Percentiles rank a stretch among this genome's conserved stretches.
Conservation (phyloP, 1,140 invertebrate species). For the Apis mellifera region DNA sequence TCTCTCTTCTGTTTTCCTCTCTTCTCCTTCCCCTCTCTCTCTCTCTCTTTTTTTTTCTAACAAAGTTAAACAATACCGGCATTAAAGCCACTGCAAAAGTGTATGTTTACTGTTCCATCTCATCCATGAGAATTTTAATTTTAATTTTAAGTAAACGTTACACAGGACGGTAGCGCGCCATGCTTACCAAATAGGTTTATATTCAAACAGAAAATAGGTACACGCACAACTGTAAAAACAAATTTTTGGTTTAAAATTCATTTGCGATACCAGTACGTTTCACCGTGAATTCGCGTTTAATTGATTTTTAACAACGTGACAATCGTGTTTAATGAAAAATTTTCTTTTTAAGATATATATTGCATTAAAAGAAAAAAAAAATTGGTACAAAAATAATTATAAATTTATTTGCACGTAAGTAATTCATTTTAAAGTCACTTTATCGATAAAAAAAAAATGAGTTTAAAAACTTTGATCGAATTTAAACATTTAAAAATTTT, state of each 20-base stretch:
- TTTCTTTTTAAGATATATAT: too few relatives aligned
- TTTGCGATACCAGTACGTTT: neutral
- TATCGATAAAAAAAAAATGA: too few relatives aligned
- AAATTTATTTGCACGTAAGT: too few relatives aligned
- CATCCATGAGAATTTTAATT: constrained; percentile 19
- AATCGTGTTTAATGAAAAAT: too few relatives aligned
- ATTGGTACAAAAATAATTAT: too few relatives aligned
- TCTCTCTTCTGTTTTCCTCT: neutral
- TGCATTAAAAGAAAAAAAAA: too few relatives aligned
- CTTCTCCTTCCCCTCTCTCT: neutral
- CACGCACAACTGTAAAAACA: neutral
- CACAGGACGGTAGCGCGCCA: neutral
- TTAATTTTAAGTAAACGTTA: constrained; percentile 26
- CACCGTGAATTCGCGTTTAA: neutral
- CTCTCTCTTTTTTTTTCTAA: neutral
- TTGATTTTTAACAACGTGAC: neutral
- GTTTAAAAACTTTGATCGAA: too few relatives aligned
- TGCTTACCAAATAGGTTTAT: neutral
- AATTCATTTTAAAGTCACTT: too few relatives aligned
- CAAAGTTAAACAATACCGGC: constrained; percentile 1
- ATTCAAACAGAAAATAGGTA: neutral
- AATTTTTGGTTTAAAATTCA: neutral
- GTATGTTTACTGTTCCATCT: constrained; percentile 23
- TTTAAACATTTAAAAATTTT: too few relatives aligned
- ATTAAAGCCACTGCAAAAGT: constrained; percentile 1